Base-by-base conservation (phyloP, 2,888 invertebrate species). In the Polydrusus tereticollis region DNA sequence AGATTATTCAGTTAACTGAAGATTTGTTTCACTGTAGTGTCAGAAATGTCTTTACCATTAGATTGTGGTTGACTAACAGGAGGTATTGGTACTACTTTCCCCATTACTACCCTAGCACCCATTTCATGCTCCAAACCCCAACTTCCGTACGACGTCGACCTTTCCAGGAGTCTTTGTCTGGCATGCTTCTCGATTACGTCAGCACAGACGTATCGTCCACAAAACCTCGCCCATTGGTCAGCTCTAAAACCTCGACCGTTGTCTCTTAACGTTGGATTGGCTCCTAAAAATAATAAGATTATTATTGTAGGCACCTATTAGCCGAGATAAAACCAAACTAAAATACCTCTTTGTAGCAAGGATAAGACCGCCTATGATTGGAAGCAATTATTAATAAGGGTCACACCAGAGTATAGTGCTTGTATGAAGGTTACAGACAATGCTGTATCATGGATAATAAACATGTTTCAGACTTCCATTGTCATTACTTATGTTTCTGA, bases 191-290 rank as follows among this genome's bases (percentile, higher is more conserved):
- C 90, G 76, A 93, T 92, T 75, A 91, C 89, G 80, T 92, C 92
- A 2, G 92, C 91, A 80, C 91, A 91, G 38, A 90, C 88, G 81
- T 90, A 88, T 50, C 93, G 87, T 10, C 93, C 92, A 81, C 92
- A 93, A 82, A 90, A 92, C 76, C 90, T 85, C 1, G 93, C 93
- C 93, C 93, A 93, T 83, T 93, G 92, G 78, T 91, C 90, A 0
- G 93, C 92, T 70, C 91, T 87, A 50, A 92, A 85, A 12, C 91
- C 90, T 57, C 92, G 87, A 0, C 92, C 91, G 76, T 88, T 87
- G 82, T 93, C 93, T 57, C 91, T 86, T 75, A 91, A 85, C 10
- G 90, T 89, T 3, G 92, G 90, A 80, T 91, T 92, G 10, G 92
- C 92, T 76, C 92, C 92, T 93, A 83, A 45, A 69, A 69, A 18